Conservation (phyloP, 1,140 invertebrate species). For the Papilio polyxenes region DNA sequence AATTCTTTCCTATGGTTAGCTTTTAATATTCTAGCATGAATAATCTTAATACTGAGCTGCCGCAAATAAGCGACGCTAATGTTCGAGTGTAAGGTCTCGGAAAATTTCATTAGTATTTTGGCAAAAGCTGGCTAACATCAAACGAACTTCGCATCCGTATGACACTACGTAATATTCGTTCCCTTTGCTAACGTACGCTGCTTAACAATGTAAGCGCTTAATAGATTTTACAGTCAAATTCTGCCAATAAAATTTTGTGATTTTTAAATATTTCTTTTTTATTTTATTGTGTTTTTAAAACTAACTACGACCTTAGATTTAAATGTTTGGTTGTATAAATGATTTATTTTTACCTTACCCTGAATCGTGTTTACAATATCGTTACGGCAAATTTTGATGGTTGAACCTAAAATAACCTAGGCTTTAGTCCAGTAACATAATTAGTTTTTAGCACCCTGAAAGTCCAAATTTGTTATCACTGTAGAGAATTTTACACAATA, state of each 20-base stretch:
- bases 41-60: constrained; percentile 8
- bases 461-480: background rate
- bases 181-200: constrained; percentile 63
- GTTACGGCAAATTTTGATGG: background rate
- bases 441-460: background rate
- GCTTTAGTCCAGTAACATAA: background rate
- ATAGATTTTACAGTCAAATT: constrained; percentile 66
- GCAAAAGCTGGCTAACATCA: constrained; percentile 65
- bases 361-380: background rate
- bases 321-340: background rate
- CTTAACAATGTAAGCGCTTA: constrained; percentile 57
- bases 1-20: background rate
- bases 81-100: constrained; percentile 57
- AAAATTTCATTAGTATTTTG: constrained; percentile 75
- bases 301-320: background rate
- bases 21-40: constrained; percentile 18
- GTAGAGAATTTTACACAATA: background rate
- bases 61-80: constrained; percentile 41
- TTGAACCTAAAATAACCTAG: background rate
- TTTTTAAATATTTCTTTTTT: background rate
- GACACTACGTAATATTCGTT: constrained; percentile 71
- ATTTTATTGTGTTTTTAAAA: background rate
- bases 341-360: too few species aligned
- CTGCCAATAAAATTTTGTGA: constrained; percentile 38
- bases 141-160: constrained; percentile 69